Conservation (phyloP, 2,113 vertebrate species). For the Campylomormyrus numenius region DNA sequence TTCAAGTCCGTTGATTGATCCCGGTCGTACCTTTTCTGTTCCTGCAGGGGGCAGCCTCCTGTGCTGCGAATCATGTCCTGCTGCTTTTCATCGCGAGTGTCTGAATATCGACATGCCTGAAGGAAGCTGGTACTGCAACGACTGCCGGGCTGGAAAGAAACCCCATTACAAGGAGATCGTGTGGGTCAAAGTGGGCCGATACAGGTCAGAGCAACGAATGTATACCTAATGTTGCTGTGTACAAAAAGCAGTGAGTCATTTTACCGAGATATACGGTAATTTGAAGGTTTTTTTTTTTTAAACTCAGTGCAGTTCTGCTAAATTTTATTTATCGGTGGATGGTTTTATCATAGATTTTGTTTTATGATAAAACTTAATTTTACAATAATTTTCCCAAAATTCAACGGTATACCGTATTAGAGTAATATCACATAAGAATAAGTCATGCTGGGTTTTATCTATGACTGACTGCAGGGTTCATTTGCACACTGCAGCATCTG, state of each 20-base stretch:
- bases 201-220: constrained; percentile 65
- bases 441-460: background rate
- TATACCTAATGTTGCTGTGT: background rate
- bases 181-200: constrained; percentile 97
- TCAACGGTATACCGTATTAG: background rate
- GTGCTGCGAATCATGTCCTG: constrained; percentile 95
- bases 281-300: background rate
- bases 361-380: background rate
- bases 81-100: constrained; percentile 96
- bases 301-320: background rate
- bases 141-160: constrained; percentile 94
- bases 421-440: background rate
- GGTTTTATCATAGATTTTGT: background rate
- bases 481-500: background rate
- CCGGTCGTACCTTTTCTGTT: background rate
- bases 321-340: background rate
- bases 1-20: background rate
- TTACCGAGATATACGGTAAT: background rate
- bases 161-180: constrained; percentile 94
- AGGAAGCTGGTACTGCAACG: constrained; percentile 97
- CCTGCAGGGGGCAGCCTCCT: constrained; percentile 85
- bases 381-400: background rate
- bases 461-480: background rate
- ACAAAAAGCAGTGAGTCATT: background rate
- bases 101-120: constrained; percentile 97